These are phyloP conservation scores for Drosophila cardini DNA, from an alignment of 1,140 invertebrate species.

Conservation along the genomic window DNA sequence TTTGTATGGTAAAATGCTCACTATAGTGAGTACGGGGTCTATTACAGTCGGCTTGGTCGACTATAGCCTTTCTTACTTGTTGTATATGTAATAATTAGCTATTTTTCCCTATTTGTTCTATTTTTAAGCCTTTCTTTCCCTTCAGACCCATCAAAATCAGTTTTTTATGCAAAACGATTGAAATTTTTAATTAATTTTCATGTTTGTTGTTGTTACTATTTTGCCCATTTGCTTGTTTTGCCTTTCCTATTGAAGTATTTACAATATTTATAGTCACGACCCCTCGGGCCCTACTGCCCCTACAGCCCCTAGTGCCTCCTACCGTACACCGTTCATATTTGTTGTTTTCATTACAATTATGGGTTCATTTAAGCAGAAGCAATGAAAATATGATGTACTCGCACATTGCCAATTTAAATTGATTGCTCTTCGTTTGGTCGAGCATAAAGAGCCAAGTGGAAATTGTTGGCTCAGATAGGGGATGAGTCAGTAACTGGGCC, in stretches of 20 bases:
- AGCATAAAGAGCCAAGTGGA: not conserved
- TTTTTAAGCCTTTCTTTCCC: too few species aligned
- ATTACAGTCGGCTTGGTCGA: too few species aligned
- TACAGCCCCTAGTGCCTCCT: not conserved
- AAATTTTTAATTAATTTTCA: conserved; percentile 37
- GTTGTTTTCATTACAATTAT: conserved; percentile 59
- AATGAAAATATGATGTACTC: conserved; percentile 72
- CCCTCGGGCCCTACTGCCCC: conserved; percentile 1
- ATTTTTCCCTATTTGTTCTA: too few species aligned
- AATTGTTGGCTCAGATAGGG: not conserved
- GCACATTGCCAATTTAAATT: conserved; percentile 69
- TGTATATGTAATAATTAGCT: too few species aligned
- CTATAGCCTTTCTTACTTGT: too few species aligned
- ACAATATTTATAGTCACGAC: conserved; percentile 60
- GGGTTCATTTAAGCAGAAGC: conserved; percentile 80
- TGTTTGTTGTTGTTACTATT: conserved; percentile 43
- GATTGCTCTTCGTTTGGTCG: conserved; percentile 53
- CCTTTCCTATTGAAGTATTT: conserved; percentile 68
- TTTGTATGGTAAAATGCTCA: too few species aligned
- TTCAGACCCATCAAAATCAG: too few species aligned
- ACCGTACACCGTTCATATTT: conserved; percentile 7
- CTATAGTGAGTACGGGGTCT: too few species aligned
- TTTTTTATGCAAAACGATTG: not conserved
- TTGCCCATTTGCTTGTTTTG: conserved; percentile 28
- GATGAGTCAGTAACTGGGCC: not conserved